These are phyloP conservation scores for Anoncus sp. DNA, from an alignment of 2,888 invertebrate genomes.

Conservation along the genomic window DNA sequence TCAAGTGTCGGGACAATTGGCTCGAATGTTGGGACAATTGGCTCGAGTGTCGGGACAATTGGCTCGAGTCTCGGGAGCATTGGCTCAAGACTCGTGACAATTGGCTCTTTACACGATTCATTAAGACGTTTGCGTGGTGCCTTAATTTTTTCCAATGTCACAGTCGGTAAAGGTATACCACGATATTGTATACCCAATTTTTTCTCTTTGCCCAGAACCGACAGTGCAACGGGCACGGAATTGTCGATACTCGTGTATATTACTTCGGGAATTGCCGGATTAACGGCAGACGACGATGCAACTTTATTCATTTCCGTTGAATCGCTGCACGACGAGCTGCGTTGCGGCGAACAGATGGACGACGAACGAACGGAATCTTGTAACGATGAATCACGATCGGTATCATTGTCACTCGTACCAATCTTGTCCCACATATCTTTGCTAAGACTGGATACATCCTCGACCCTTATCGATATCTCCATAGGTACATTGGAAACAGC, in stretches of 20 bases:
- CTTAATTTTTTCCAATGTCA: conserved; percentile 58
- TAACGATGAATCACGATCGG: neutral
- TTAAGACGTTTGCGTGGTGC: neutral
- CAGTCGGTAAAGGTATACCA: conserved; percentile 57
- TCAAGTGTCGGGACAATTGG: too few relatives aligned
- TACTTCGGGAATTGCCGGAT: conserved; percentile 51
- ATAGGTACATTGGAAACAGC: conserved; percentile 20
- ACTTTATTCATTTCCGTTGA: neutral
- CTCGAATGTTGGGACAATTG: too few relatives aligned
- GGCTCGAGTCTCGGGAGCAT: too few relatives aligned
- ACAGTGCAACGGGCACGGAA: conserved; percentile 39
- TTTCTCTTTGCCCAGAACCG: conserved; percentile 36
- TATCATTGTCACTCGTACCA: conserved; percentile 25
- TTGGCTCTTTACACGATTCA: neutral
- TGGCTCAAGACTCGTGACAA: too few relatives aligned
- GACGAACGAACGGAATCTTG: neutral
- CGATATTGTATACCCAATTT: conserved; percentile 59
- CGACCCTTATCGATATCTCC: conserved; percentile 69
- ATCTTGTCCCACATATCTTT: conserved; percentile 73
- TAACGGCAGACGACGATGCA: neutral
- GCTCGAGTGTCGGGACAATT: too few relatives aligned
- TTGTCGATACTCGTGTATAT: conserved; percentile 65
- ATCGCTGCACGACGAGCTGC: too few relatives aligned
- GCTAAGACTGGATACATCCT: conserved; percentile 70
- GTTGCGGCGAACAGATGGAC: neutral